Base-by-base conservation (phyloP, 2,113 vertebrate genomes). In the Rhabdomys dilectus region DNA sequence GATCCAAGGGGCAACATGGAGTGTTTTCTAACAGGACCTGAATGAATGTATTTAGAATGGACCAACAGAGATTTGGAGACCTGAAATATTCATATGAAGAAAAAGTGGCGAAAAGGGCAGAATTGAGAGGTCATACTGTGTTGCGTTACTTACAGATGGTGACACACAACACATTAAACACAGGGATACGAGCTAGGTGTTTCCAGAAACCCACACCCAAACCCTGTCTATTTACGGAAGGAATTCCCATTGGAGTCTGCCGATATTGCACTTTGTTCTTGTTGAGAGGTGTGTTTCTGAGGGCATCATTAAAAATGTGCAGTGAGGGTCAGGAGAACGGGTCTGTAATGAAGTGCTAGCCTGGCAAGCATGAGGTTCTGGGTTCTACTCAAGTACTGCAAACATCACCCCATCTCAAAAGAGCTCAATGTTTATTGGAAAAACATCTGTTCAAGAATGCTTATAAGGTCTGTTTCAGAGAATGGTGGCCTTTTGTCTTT, bases 41-140 rank as follows among this genome's bases (percentile, higher is more conserved):
- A 97, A 95, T 94, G 97, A 96, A 87, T n/a, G 68, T 90, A 93
- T 97, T 97, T 98, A 89, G 91, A 94, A 97, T 84, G 73, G 64
- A 86, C 91, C 15, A 60, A 78, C 68, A 94, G 94, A 91, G 72
- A 91, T 93, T 89, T 96, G 89, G 93, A 98, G 96, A 90, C 56
- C 39, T 58, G n/a, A 94, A 70, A 58, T 96, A 93, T 93, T 96
- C 91, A 93, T 95, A 60, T 51, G 76, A 93, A 86, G 84, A 58
- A 96, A 91, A 89, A 94, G 42, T 97, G 91, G 93, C 87, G 17
- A 19, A 58, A 87, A 75, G 88, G 81, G 87, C 93, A 90, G 87
- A 91, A 84, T 88, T 26, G 58, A 96, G 82, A 90, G 87, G 94
- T 96, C 81, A 84, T 93, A 91, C n/a, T 80, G 7, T 96, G 60